Base-by-base conservation (phyloP, 2,113 vertebrate genomes). In the Lepisosteus oculatus region DNA sequence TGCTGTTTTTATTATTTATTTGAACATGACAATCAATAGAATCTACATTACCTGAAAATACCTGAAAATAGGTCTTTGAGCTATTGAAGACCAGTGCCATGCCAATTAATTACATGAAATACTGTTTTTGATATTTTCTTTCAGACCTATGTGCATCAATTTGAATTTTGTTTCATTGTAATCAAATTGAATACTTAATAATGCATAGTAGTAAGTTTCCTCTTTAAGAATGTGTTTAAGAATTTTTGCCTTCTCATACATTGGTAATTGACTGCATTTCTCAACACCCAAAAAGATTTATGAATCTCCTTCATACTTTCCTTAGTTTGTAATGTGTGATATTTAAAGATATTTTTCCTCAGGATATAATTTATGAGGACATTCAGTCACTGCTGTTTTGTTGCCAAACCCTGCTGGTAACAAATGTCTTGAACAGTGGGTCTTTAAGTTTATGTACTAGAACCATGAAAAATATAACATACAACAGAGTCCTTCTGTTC, bases 311-410 rank as follows among this genome's bases (percentile, higher is more conserved):
- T 77, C 68, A 75, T 78, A 70, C 55, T 62, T 65, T 69, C 56
- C 69, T 69, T 61, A 64, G 42, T 73, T 74, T 74, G 75, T 77
- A 72, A 75, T 76, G 63, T 78, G 77, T 62, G 45, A 76, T 73
- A 67, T 75, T 78, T 79, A 61, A 77, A 73, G 69, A 59, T 74
- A 65, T 76, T 70, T 76, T 77, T 74, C 68, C 73, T 63, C 69
- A 57, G 44, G 43, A 74, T 74, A 65, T 70, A 69, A 74, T 79
- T 79, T 78, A 76, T 59, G 62, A 75, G 72, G 62, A 79, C 17
- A 76, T 74, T 68, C 70, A 69, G 70, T 79, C 72, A 64, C 43
- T 62, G 17, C 44, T 75, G 45, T 76, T 69, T 66, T 55, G 59
- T 68, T 70, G 73, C 71, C 75, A 75, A 77, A 78, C 56, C 74